Conservation (phyloP, 2,113 vertebrate genomes). For the Phocoena phocoena region DNA sequence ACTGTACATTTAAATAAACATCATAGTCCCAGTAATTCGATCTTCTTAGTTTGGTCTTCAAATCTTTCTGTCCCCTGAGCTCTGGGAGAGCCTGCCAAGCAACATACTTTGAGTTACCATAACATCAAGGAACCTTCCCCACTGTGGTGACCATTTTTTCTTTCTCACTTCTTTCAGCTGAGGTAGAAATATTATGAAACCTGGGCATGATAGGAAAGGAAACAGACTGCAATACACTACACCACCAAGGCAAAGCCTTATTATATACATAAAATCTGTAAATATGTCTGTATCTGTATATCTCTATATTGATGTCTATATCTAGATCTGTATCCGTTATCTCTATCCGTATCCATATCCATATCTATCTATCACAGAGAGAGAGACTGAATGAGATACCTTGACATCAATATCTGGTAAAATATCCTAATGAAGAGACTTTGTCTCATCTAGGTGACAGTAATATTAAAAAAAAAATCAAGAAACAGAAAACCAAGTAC, state of each 20-base stretch:
- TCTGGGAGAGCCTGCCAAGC: neutral
- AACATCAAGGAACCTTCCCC: neutral
- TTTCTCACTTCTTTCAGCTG: neutral
- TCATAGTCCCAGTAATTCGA: rapidly evolving
- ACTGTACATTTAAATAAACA: neutral
- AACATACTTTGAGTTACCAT: rapidly evolving
- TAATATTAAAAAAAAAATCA: neutral
- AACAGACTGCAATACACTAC: rapidly evolving
- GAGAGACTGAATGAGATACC: neutral
- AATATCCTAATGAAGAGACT: neutral
- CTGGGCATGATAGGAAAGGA: neutral
- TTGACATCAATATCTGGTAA: neutral
- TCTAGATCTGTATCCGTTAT: neutral
- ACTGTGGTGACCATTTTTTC: neutral
- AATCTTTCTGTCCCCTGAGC: neutral
- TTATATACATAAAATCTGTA: neutral
- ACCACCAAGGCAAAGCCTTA: neutral
- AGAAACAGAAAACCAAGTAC: neutral
- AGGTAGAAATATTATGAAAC: neutral
- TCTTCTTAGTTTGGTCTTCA: neutral
- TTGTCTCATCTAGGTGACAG: neutral
- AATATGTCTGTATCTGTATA: neutral
- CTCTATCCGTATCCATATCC: neutral
- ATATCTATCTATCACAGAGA: neutral
- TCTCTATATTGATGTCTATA: neutral